Percentiles rank a stretch among this genome's conserved stretches.
Evolutionary conservation across 2,113 vertebrate genomes (phyloP).

Genomic region (Catharus minimus): DNA sequence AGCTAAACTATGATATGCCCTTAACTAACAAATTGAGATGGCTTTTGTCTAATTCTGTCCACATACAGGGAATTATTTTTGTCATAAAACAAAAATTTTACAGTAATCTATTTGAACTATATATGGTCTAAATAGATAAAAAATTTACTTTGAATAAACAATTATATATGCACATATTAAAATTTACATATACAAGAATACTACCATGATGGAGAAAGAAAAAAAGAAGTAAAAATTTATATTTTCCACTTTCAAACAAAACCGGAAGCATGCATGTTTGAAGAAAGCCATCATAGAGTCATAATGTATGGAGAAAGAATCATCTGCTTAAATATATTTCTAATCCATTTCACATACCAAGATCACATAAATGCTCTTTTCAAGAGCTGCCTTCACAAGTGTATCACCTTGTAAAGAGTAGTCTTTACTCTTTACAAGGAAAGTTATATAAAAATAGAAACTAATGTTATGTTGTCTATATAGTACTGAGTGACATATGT

Average conservation of each 20-base stretch:
- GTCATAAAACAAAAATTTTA: not conserved
- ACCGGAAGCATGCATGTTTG: not conserved
- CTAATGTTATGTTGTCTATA: not conserved
- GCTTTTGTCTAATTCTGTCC: not conserved
- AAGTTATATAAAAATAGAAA: not conserved
- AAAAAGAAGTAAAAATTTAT: fast-evolving
- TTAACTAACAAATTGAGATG: not conserved
- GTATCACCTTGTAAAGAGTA: not conserved
- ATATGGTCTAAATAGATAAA: not conserved
- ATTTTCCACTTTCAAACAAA: not conserved
- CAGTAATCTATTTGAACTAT: not conserved
- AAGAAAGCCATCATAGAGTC: not conserved
- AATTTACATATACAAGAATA: not conserved
- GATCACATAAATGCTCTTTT: not conserved
- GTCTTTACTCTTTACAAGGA: not conserved
- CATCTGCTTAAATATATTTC: not conserved
- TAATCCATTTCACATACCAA: not conserved
- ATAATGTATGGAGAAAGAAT: not conserved
- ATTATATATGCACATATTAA: not conserved
- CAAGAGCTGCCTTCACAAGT: not conserved
- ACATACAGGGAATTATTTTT: not conserved
- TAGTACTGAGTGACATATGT: not conserved
- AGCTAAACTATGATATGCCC: not conserved
- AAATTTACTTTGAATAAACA: not conserved
- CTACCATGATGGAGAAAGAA: not conserved